These are phyloP conservation scores for Isichthys henryi DNA, from an alignment of 2,113 vertebrate genomes.

Conservation along the genomic window DNA sequence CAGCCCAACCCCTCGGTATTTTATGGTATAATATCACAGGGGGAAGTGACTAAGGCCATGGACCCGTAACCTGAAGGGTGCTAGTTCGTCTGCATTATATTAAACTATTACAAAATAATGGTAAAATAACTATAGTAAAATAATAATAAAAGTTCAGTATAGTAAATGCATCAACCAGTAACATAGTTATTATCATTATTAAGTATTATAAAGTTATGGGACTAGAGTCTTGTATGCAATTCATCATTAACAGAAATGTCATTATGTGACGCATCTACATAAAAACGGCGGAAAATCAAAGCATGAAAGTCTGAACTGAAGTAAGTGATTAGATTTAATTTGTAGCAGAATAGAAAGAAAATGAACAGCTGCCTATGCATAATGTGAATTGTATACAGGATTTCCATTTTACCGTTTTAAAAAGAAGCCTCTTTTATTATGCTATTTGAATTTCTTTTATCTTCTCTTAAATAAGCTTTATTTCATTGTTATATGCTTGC, in stretches of 20 bases:
- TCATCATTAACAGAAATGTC: not conserved
- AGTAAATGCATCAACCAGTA: not conserved
- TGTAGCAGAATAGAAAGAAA: not conserved
- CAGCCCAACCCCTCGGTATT: not conserved
- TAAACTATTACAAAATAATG: too few species aligned
- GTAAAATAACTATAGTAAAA: not conserved
- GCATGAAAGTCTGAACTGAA: not conserved
- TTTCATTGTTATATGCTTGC: not conserved
- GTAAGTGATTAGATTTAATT: not conserved
- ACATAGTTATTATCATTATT: not conserved
- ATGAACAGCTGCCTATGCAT: not conserved
- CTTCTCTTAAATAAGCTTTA: not conserved
- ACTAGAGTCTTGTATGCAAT: not conserved
- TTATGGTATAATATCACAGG: not conserved
- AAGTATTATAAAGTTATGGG: not conserved
- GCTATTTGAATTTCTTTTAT: not conserved
- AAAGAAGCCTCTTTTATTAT: not conserved
- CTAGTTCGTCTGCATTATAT: not conserved
- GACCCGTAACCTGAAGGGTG: not conserved
- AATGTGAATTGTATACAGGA: not conserved
- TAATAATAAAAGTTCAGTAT: not conserved
- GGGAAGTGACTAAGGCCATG: not conserved
- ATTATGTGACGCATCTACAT: not conserved
- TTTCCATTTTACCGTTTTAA: not conserved
- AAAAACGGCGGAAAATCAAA: not conserved